These are phyloP conservation scores for Clusia tigrina DNA, from an alignment of 2,888 invertebrate species.

Conservation along the genomic window DNA sequence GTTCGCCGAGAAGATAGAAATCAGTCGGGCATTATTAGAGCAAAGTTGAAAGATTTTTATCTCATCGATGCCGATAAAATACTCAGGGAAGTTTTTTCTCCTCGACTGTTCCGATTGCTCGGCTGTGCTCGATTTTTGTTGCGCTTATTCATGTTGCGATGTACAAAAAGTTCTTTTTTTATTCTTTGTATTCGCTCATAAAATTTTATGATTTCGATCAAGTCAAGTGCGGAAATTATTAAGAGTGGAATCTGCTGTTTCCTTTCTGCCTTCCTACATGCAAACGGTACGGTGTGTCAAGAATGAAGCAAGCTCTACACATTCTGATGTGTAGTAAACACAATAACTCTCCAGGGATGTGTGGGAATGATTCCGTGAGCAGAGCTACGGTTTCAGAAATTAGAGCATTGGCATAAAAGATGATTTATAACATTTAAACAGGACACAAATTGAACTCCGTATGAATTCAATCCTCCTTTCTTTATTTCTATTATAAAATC, in stretches of 20 bases:
- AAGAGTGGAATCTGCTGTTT: constrained; percentile 55
- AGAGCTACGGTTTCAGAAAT: no score
- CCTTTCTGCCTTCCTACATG: constrained; percentile 43
- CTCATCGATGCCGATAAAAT: constrained; percentile 15
- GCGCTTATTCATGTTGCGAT: constrained; percentile 13
- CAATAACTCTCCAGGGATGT: no score
- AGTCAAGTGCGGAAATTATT: constrained; percentile 59
- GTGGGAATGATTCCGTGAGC: no score
- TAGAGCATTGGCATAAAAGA: no score
- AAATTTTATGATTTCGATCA: constrained; percentile 59
- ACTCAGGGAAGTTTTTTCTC: constrained; percentile 31
- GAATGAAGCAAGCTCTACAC: no score
- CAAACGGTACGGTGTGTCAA: no score
- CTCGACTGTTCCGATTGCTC: background rate
- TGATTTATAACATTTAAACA: no score
- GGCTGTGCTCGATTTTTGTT: constrained; percentile 9
- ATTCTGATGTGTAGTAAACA: no score
- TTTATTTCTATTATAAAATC: no score
- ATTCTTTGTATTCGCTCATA: constrained; percentile 46
- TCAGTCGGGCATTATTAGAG: constrained; percentile 1
- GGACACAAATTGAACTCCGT: no score
- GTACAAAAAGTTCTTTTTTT: background rate
- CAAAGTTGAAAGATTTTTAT: constrained; percentile 5
- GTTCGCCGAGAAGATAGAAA: constrained; percentile 6
- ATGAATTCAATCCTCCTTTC: no score